Conservation (phyloP, 1,140 invertebrate species). For the Dreissena polymorpha region DNA sequence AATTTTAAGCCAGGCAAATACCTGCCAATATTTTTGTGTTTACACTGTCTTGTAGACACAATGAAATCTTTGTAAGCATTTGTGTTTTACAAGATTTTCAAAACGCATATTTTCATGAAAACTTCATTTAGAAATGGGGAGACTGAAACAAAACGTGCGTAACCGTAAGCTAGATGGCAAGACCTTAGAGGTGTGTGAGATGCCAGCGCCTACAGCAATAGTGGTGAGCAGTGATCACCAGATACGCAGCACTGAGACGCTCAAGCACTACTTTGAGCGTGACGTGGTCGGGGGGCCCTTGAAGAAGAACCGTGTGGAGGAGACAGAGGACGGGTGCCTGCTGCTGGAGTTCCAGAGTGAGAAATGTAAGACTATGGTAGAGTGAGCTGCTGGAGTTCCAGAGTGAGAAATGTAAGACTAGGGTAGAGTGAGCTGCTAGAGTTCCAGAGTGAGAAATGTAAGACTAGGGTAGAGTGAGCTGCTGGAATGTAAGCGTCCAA, state of each 20-base stretch:
- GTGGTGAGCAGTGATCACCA: constrained; percentile 40
- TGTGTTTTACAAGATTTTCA: too few relatives aligned
- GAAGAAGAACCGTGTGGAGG: constrained; percentile 30
- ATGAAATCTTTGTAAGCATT: too few relatives aligned
- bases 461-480: background rate
- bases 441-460: constrained; percentile 39
- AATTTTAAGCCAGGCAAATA: too few relatives aligned
- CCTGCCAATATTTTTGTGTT: too few relatives aligned
- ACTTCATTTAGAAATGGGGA: constrained; percentile 32
- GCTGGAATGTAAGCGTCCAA: too few relatives aligned
- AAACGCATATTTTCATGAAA: too few relatives aligned
- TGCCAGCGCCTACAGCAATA: constrained; percentile 24
- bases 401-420: constrained; percentile 20
- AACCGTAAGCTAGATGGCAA: constrained; percentile 30
- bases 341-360: constrained; percentile 44
- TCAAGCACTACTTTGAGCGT: constrained; percentile 44
- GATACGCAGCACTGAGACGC: constrained; percentile 42
- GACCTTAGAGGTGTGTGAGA: constrained; percentile 30
- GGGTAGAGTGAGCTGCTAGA: constrained; percentile 11
- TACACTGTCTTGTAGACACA: too few relatives aligned
- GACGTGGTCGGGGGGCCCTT: constrained; percentile 34
- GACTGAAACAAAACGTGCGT: constrained; percentile 30
- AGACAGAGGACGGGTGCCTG: constrained; percentile 50
- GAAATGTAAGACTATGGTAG: constrained; percentile 10
- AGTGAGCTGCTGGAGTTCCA: constrained; percentile 46